phyloP scores from a whole-genome alignment of 2,888 invertebrate genomes.

The Isotomurus palustris region DNA sequence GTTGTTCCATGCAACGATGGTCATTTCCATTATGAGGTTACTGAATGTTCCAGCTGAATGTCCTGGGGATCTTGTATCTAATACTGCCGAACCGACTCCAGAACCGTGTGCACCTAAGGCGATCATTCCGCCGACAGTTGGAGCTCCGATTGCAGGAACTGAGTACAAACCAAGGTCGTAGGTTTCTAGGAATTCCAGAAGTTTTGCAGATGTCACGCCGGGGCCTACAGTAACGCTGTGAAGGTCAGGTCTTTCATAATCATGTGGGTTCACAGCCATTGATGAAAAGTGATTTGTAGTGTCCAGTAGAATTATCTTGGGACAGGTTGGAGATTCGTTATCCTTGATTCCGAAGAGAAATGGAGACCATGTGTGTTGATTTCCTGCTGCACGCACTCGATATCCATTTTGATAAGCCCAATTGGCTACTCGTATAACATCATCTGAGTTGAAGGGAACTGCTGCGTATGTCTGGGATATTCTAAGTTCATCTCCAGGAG shows the following conservation, averaged over 20 bases:
- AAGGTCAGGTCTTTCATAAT: neutral
- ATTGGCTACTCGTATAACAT: neutral
- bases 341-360: neutral
- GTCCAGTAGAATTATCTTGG: neutral
- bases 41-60: neutral
- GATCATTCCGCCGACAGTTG: neutral
- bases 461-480: neutral
- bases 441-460: neutral
- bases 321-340: neutral
- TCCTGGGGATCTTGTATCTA: neutral
- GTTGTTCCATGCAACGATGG: neutral
- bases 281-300: neutral
- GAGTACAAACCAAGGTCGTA: neutral
- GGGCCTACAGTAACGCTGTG: neutral
- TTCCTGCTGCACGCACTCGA: neutral
- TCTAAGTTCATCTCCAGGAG: neutral
- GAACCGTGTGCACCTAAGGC: conserved; percentile 2
- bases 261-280: neutral
- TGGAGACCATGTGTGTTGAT: neutral
- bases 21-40: neutral
- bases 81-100: neutral
- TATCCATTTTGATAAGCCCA: neutral
- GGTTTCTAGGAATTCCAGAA: neutral
- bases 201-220: neutral
- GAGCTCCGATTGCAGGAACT: neutral